Evolutionary conservation across 2,888 invertebrate species (phyloP), one percentile per base, ranked within the genome.

Genomic region (Leistus spinibarbis): DNA sequence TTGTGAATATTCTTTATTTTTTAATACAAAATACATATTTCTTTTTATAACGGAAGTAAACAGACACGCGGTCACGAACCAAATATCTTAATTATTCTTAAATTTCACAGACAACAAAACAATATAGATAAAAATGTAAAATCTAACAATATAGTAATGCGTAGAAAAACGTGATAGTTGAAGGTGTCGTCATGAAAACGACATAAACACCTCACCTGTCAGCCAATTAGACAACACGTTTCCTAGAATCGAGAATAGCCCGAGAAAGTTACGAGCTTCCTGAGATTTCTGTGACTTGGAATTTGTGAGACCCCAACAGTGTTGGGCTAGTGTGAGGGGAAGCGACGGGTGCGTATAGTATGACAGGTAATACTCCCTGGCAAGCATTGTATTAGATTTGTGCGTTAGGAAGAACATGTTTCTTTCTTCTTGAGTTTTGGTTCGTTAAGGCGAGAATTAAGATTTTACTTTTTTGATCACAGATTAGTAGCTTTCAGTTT

Each of bases 191-290:
- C 65, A 56, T 72, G 65, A 57, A 66, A 65, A 66, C 66, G 66
- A 65, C 72, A 72, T 72, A 72, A 72, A 72, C 72, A 65, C 24
- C 22, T 72, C 66, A 24, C 66, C 72, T 72, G 72, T 72, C 72
- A 72, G 54, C 72, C 72, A 72, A 72, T 72, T 72, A 72, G 72
- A 66, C 40, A 57, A n/a, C 27, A 40, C 56, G 56, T 56, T 72
- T 72, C 72, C 65, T 57, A 57, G 72, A 72, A 72, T 65, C 24
- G 56, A 19, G 54, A 65, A 23, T 64, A 13, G 3, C 40, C 60
- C 2, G 17, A 20, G 60, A 60, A 54, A 60, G 19, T 60, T 60
- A 60, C 22, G 60, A 17, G 60, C 17, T 60, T 60, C 60, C 60
- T 60, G 60, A 60, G 60, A 20, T 19, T 20, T 22, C 60, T 22